phyloP scores from a whole-genome alignment of 2,888 invertebrate species.

The Perizoma affinitatum region DNA sequence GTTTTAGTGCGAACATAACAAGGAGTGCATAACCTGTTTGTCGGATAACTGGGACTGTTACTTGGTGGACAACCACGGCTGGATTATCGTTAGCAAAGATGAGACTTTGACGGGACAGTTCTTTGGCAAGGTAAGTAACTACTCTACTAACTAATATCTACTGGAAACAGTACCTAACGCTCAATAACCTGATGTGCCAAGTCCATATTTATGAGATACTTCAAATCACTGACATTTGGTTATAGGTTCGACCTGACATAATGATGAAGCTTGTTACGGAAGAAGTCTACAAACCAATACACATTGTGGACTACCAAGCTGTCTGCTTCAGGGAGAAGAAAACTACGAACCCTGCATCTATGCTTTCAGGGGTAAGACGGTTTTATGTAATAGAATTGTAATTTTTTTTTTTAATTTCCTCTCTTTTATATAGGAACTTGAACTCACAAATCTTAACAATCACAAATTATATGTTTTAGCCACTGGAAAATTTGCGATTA shows the following conservation, averaged over 20 bases:
- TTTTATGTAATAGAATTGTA: background rate
- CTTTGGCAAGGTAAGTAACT: constrained; percentile 88
- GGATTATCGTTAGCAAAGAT: constrained; percentile 91
- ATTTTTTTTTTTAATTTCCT: too few species aligned
- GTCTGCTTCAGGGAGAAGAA: constrained; percentile 91
- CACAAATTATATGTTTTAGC: constrained; percentile 65
- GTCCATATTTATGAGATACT: background rate
- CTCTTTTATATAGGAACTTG: too few species aligned
- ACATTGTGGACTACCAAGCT: constrained; percentile 94
- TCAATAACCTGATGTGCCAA: background rate
- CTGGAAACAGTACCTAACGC: background rate
- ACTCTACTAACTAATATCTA: background rate
- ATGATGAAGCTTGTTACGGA: constrained; percentile 90
- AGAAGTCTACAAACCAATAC: constrained; percentile 89
- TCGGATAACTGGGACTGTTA: constrained; percentile 90
- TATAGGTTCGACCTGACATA: constrained; percentile 86
- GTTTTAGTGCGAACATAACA: constrained; percentile 78
- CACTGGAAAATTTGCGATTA: constrained; percentile 83
- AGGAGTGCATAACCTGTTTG: constrained; percentile 75
- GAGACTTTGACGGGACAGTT: constrained; percentile 90
- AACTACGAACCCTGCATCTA: constrained; percentile 85
- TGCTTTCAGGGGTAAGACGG: constrained; percentile 84
- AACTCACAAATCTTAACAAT: too few species aligned
- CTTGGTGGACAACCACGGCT: constrained; percentile 95
- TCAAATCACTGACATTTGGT: constrained; percentile 7